phyloP scores from a whole-genome alignment of 2,113 vertebrate species.

The Tenrec ecaudatus region DNA sequence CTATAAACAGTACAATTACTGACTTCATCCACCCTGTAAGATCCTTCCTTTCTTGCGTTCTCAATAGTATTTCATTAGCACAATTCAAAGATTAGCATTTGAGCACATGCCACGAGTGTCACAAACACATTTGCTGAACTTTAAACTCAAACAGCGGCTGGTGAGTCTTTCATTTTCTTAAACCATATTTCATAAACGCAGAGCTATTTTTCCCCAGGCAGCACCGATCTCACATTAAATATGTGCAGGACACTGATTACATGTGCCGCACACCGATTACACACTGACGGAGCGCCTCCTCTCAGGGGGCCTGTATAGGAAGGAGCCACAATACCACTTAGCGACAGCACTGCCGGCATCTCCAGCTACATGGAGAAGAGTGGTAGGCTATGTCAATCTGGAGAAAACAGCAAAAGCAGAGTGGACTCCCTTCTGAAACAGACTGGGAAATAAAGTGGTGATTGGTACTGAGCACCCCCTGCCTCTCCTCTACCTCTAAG shows the following conservation, averaged over 20 bases:
- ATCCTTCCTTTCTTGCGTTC: neutral
- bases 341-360: constrained; percentile 59
- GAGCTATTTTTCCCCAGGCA: neutral
- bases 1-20: neutral
- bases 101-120: neutral
- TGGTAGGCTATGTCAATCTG: neutral
- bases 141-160: constrained; percentile 2
- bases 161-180: constrained; percentile 41
- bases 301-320: constrained; percentile 23
- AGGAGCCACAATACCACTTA: constrained; percentile 83
- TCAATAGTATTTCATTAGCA: neutral
- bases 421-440: neutral
- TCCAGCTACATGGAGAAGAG: neutral
- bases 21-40: constrained; percentile 6
- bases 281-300: neutral
- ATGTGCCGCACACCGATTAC: neutral
- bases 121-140: constrained; percentile 2
- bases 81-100: constrained; percentile 20
- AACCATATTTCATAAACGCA: constrained; percentile 58
- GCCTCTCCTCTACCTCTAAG: neutral
- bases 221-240: constrained; percentile 5
- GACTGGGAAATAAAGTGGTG: neutral
- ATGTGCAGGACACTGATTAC: neutral
- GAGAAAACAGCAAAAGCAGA: neutral
- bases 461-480: neutral